A percentile compares a stretch with the other conserved stretches of the same genome.
These are phyloP conservation scores for Chironomus riparius DNA, from an alignment of 2,888 invertebrate genomes.

Conservation along the genomic window DNA sequence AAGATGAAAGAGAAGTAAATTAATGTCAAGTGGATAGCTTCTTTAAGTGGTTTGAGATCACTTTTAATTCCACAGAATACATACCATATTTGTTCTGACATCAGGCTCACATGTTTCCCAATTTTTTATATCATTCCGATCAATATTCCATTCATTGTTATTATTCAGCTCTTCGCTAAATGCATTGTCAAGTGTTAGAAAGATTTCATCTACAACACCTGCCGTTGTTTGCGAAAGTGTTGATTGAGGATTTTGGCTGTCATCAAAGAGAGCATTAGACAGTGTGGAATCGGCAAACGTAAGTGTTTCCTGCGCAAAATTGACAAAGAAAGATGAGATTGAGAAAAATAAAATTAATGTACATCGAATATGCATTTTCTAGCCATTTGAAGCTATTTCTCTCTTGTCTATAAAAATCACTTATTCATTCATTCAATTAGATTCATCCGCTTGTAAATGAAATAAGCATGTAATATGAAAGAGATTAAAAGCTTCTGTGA, in stretches of 20 bases:
- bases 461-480: background rate
- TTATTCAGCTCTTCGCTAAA: conserved; percentile 31
- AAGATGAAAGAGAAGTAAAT: conserved; percentile 44
- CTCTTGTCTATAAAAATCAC: conserved; percentile 31
- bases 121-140: background rate
- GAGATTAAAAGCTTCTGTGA: too few species aligned
- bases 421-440: conserved; percentile 14
- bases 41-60: conserved; percentile 57
- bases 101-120: background rate
- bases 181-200: conserved; percentile 42
- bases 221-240: conserved; percentile 30
- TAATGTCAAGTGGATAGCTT: conserved; percentile 35
- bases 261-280: conserved; percentile 41
- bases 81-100: conserved; percentile 28
- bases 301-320: conserved; percentile 34
- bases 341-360: background rate
- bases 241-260: conserved; percentile 30
- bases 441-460: background rate
- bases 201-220: conserved; percentile 43
- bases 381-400: background rate
- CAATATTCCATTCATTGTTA: background rate
- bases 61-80: conserved; percentile 32
- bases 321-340: background rate
- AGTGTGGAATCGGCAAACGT: conserved; percentile 41
- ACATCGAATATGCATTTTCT: conserved; percentile 28